phyloP scores from a whole-genome alignment of 1,140 invertebrate species.

The Sogatella furcifera region DNA sequence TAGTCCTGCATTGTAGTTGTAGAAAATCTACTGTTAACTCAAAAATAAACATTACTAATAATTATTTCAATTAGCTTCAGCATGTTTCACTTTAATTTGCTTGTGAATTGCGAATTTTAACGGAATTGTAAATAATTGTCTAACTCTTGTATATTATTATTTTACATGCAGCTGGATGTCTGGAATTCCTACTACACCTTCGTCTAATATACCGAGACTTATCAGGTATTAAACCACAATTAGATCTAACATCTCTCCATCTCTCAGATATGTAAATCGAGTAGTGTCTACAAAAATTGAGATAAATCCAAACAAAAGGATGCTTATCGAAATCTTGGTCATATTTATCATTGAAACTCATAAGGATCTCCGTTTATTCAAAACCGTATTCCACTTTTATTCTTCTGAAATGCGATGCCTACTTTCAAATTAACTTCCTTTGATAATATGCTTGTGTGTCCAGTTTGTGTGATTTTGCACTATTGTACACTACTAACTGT shows the following conservation, averaged over 20 bases:
- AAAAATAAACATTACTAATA: no score
- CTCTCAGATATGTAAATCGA: no score
- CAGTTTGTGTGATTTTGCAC: conserved; percentile 6
- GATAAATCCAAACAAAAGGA: no score
- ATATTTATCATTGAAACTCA: no score
- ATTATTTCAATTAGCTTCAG: no score
- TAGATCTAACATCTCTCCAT: not conserved
- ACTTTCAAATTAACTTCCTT: not conserved
- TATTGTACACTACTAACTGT: no score
- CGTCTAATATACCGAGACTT: conserved; percentile 15
- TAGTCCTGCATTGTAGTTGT: no score
- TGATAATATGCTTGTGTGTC: not conserved
- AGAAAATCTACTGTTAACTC: no score
- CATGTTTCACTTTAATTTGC: not conserved
- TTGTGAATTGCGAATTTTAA: not conserved
- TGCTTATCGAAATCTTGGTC: no score
- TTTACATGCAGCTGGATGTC: conserved; percentile 20
- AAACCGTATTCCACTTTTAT: conserved; percentile 17
- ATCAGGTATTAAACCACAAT: conserved; percentile 11
- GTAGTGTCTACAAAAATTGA: not conserved
- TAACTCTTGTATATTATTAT: conserved; percentile 4
- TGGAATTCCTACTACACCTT: conserved; percentile 16
- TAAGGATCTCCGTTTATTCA: no score
- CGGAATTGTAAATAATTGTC: not conserved
- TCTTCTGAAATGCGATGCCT: not conserved